Evolutionary conservation across 2,797 vertebrate genomes (phyloP), one percentile per base, ranked within the genome.

Genomic region (Arctocebus calabarensis): DNA sequence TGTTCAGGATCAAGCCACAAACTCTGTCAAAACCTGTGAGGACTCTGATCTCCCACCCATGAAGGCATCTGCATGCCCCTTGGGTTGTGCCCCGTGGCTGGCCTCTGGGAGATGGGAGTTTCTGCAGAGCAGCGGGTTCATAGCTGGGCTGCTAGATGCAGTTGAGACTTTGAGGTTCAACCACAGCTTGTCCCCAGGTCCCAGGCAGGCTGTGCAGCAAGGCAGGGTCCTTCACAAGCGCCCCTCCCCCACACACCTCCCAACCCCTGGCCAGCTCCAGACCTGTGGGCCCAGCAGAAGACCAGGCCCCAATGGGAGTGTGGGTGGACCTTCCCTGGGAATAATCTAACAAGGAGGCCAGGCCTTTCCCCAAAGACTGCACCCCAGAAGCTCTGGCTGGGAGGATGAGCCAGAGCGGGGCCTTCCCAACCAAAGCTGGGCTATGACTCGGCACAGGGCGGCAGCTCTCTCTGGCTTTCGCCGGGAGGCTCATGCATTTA

Each of bases 371-470:
- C 73, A 9, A 23, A 70, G 57, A 23, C 10, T 0, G 29, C 29
- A 68, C 88, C 83, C 55, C 22, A 32, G n/a, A 25, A 20, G 3
- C 61, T 20, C 55, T 0, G 13, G 34, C 10, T 29, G 74, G 22
- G 23, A 27, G 48, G 48, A 52, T 52, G 48, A 52, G 48, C 48
- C 48, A 52, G 48, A 52, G 48, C 48, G 16, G 48, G 84, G 81
- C 37, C 81, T 64, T 92, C 70, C 32, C 22, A 73, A 62, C 40
- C 25, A 37, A 20, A 43, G 64, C 29, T 62, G 25, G 22, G 25
- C 79, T 79, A 0, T 87, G 88, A 96, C 84, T 85, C 83, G 91
- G 84, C 93, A 34, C 22, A 12, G 37, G 90, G 37, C 27, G 55
- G 12, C 11, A 3, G 25, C 17, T 73, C 78, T 43, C 64, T 87